These are phyloP conservation scores for Hypsopygia costalis DNA, from an alignment of 2,888 invertebrate species.

Conservation along the genomic window DNA sequence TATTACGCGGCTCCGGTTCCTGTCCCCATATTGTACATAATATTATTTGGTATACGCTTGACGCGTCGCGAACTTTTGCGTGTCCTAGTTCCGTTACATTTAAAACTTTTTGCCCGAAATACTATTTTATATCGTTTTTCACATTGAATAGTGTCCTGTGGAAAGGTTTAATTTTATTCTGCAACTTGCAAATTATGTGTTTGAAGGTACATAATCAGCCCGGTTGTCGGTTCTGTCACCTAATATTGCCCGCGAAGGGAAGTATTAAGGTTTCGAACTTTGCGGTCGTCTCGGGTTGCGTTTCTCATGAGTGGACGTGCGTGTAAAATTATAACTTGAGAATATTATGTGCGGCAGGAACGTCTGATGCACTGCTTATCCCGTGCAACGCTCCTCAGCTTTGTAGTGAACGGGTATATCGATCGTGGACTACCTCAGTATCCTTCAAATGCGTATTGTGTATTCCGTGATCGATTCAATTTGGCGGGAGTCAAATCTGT, in stretches of 20 bases:
- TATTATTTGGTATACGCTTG: conserved; percentile 71
- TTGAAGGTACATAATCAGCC: conserved; percentile 53
- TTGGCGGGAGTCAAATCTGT: conserved; percentile 59
- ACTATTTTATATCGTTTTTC: too few species aligned
- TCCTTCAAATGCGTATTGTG: conserved; percentile 61
- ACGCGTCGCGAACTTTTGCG: conserved; percentile 56
- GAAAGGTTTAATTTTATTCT: neutral
- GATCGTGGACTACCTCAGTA: conserved; percentile 63
- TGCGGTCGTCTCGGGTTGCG: conserved; percentile 80
- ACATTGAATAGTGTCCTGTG: too few species aligned
- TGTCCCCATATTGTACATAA: conserved; percentile 78
- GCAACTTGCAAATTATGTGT: conserved; percentile 53
- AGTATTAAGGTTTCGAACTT: conserved; percentile 79
- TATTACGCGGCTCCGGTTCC: conserved; percentile 74
- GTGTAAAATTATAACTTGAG: conserved; percentile 79
- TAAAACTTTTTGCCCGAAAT: conserved; percentile 21
- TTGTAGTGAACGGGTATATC: conserved; percentile 64
- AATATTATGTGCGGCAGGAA: conserved; percentile 68
- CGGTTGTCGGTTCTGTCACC: conserved; percentile 68
- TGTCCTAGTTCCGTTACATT: conserved; percentile 37
- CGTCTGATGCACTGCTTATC: conserved; percentile 55
- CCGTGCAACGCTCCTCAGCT: conserved; percentile 53
- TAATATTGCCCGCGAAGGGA: conserved; percentile 78
- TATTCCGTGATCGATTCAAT: conserved; percentile 58
- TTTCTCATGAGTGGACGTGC: conserved; percentile 80